Base-by-base conservation (phyloP, 2,797 vertebrate genomes). In the Ammospiza maritima region DNA sequence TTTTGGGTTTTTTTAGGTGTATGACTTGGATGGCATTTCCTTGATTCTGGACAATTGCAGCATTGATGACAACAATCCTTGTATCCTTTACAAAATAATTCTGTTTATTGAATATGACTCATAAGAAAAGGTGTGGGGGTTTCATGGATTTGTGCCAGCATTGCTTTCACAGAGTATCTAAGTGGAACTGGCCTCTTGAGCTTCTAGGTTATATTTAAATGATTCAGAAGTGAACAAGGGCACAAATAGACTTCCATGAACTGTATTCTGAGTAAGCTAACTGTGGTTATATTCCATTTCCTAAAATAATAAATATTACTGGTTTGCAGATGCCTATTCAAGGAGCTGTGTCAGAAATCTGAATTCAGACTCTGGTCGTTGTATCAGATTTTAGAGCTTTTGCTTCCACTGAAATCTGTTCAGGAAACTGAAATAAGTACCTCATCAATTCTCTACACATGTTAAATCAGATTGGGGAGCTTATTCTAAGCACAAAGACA, bases 1-100 rank as follows among this genome's bases (percentile, higher is more conserved):
- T 70, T 90, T 10, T 62, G 16, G 72, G 67, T 97, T 93, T 95
- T 54, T 90, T 62, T 94, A 99, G 99, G 98, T 99, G 71, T 98
- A 98, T 76, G 98, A 98, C 32, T 97, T 99, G 87, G 99, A 99
- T 11, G 99, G 99, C 76, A 98, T 99, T 84, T 98, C 99, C 1
- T 97, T 99, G 95, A 99, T 99, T 94, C 95, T 99, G 98, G 99
- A 99, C 98, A 99, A 98, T 98, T 99, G 99, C 98, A 98, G 94
- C 97, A 98, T 99, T 14, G 99, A 99, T 96, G 99, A 99, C 98
- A 99, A 98, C 97, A 99, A 99, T 93, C 99, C 99, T 21, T 99
- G 99, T 99, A 99, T 99, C 99, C 99, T 99, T 99, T 94, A 48
- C 54, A 65, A 65, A 85, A 44, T 12, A 75, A 54, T 67, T 66